Conservation (phyloP, 2,888 invertebrate species). For the Synergus umbraculus region DNA sequence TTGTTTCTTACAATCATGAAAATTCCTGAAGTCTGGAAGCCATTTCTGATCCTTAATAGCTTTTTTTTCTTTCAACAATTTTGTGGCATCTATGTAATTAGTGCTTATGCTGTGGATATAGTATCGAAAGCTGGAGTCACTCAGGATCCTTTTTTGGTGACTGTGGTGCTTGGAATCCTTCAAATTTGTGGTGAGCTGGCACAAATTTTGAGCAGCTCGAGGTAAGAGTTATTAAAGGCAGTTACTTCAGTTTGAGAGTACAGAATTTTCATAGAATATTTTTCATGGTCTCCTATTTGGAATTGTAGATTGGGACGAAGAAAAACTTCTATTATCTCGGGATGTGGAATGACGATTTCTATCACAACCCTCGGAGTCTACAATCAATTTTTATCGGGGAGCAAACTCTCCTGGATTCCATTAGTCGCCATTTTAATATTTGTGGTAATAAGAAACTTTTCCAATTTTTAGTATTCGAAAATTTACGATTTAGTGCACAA, state of each 20-base stretch:
- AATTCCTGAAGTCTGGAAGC: constrained; percentile 62
- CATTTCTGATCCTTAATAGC: constrained; percentile 54
- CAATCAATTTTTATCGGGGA: constrained; percentile 65
- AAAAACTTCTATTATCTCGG: constrained; percentile 79
- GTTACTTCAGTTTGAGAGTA: not conserved
- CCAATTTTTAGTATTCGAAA: not conserved
- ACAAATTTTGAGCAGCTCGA: constrained; percentile 19
- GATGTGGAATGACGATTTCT: constrained; percentile 78
- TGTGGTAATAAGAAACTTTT: constrained; percentile 56
- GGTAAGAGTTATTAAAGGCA: not conserved
- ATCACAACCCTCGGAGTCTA: constrained; percentile 77
- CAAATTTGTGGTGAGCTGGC: constrained; percentile 44
- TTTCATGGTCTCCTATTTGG: not conserved
- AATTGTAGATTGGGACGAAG: constrained; percentile 78
- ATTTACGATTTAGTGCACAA: not conserved
- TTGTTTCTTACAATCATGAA: not conserved
- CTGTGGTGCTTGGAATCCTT: constrained; percentile 57
- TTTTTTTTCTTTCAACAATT: constrained; percentile 62
- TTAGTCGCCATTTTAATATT: constrained; percentile 69
- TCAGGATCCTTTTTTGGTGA: constrained; percentile 56
- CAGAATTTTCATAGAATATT: too few species aligned
- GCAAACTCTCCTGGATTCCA: constrained; percentile 61
- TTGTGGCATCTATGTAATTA: constrained; percentile 57
- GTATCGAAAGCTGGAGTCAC: constrained; percentile 50
- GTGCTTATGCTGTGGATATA: constrained; percentile 58